These are phyloP conservation scores for Netelia fuscicornis DNA, from an alignment of 2,888 invertebrate genomes.

Conservation along the genomic window DNA sequence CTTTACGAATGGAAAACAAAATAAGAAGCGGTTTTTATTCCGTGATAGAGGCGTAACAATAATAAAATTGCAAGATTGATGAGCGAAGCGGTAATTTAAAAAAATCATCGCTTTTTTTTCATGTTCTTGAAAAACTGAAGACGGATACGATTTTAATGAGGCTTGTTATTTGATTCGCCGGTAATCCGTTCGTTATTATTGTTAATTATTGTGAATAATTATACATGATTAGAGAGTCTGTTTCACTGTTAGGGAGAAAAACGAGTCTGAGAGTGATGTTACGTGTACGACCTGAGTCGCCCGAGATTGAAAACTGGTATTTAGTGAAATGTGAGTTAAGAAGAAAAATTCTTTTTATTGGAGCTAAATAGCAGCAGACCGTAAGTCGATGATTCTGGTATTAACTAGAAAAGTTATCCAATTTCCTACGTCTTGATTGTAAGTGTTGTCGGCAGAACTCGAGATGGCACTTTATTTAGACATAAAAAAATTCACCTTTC, in stretches of 20 bases:
- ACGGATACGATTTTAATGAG: background rate
- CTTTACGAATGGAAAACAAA: background rate
- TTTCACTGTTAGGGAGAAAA: no score
- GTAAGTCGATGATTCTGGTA: no score
- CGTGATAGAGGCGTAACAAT: background rate
- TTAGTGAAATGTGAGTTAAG: background rate
- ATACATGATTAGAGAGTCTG: no score
- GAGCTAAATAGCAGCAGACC: no score
- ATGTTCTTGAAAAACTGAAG: background rate
- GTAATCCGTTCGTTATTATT: no score
- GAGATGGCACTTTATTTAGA: background rate
- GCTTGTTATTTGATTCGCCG: no score
- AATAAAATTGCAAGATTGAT: background rate
- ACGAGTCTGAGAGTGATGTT: no score
- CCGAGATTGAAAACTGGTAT: background rate
- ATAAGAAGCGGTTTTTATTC: background rate
- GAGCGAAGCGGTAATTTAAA: background rate
- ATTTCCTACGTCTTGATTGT: no score
- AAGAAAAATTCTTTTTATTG: no score
- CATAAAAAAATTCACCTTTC: background rate
- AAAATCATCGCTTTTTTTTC: background rate
- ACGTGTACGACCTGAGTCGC: no score
- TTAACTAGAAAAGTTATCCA: no score
- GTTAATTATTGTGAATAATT: no score
- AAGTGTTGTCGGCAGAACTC: background rate